Evolutionary conservation across 1,140 invertebrate genomes (phyloP).

Genomic region (Euschistus heros): DNA sequence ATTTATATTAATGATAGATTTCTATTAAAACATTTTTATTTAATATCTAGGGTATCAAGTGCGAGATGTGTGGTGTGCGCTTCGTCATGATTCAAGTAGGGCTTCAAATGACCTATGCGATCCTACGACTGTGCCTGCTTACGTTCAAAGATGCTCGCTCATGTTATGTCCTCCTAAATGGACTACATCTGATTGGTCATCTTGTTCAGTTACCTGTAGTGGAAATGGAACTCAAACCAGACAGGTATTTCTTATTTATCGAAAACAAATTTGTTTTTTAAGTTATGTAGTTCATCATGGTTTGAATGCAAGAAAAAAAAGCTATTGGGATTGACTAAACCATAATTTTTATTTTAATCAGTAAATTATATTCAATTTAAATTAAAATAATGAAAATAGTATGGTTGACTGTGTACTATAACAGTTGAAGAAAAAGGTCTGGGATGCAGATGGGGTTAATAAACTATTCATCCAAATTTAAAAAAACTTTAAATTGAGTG

Average conservation of each 20-base stretch:
- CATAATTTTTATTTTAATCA: too few relatives aligned
- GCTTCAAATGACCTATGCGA: conserved; percentile 72
- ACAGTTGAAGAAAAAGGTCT: too few relatives aligned
- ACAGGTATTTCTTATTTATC: conserved; percentile 32
- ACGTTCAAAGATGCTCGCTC: conserved; percentile 58
- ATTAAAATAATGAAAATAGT: too few relatives aligned
- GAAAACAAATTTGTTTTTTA: background rate
- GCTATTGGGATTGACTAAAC: background rate
- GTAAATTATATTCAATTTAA: too few relatives aligned
- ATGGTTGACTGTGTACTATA: too few relatives aligned
- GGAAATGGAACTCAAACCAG: conserved; percentile 56
- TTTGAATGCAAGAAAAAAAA: background rate
- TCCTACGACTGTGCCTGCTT: conserved; percentile 49
- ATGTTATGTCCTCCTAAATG: conserved; percentile 75
- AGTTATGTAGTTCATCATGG: too few relatives aligned
- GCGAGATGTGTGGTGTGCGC: conserved; percentile 59
- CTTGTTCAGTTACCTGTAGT: conserved; percentile 74
- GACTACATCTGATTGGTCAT: conserved; percentile 66
- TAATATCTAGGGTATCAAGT: conserved; percentile 51
- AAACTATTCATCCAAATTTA: too few relatives aligned
- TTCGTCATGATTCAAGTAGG: conserved; percentile 47
- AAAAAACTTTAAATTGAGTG: too few relatives aligned
- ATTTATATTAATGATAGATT: conserved; percentile 23
- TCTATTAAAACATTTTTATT: too few relatives aligned
- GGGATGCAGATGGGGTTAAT: too few relatives aligned